phyloP scores from a whole-genome alignment of 1,140 invertebrate species.

The Zeugodacus cucurbitae region DNA sequence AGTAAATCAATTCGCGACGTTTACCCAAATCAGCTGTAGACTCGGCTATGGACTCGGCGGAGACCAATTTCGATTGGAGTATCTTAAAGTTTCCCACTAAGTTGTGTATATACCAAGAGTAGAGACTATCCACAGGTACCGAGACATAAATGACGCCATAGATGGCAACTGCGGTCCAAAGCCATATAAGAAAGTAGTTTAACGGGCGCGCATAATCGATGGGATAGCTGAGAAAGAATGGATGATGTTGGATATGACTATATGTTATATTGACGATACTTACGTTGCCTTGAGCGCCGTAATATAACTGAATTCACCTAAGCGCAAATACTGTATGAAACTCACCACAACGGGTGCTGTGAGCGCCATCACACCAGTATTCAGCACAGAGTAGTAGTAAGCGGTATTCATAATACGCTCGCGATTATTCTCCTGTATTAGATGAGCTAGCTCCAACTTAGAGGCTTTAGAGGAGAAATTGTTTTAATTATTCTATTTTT shows the following conservation, averaged over 20 bases:
- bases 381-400: neutral
- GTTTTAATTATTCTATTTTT: neutral
- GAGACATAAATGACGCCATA: neutral
- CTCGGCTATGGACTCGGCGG: neutral
- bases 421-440: neutral
- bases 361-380: neutral
- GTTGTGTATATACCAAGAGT: constrained; percentile 28
- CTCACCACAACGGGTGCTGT: neutral
- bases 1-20: neutral
- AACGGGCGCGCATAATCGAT: neutral
- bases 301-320: neutral
- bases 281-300: neutral
- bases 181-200: neutral
- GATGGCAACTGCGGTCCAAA: neutral
- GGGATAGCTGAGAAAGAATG: neutral
- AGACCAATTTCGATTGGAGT: neutral
- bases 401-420: neutral
- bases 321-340: neutral
- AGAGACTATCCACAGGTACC: neutral
- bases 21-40: neutral
- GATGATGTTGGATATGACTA: neutral
- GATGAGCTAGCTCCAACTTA: neutral
- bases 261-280: neutral
- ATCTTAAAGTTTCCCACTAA: constrained; percentile 33
- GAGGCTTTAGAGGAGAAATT: neutral